A percentile compares a stretch with the other conserved stretches of the same genome.
These are phyloP conservation scores for Lasioglossum albipes DNA, from an alignment of 1,140 invertebrate genomes.

Conservation along the genomic window DNA sequence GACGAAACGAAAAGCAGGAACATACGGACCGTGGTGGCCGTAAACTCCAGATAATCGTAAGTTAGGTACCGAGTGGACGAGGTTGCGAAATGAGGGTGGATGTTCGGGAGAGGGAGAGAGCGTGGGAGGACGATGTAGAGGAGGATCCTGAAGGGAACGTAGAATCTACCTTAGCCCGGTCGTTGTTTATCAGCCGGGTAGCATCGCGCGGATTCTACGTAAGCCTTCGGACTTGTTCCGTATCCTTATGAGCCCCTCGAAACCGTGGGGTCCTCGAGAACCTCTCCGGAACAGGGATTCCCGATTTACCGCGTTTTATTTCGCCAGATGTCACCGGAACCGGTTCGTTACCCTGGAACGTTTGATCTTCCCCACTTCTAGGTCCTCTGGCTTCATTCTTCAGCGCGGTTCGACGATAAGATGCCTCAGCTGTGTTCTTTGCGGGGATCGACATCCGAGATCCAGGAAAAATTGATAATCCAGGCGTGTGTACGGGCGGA, in stretches of 20 bases:
- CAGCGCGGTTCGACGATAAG: neutral
- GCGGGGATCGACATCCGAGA: neutral
- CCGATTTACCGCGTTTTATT: slow-evolving; percentile 16
- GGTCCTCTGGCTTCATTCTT: neutral
- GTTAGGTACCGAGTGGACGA: slow-evolving; percentile 17
- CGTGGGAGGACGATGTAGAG: too few species aligned
- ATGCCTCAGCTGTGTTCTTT: neutral
- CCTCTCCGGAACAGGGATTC: slow-evolving; percentile 1
- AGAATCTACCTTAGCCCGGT: slow-evolving; percentile 31
- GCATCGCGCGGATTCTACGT: slow-evolving; percentile 7
- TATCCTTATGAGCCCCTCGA: slow-evolving; percentile 28
- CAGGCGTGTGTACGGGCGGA: neutral
- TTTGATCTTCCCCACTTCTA: neutral
- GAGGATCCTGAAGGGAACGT: neutral
- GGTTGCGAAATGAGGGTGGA: slow-evolving; percentile 36
- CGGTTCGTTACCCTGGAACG: slow-evolving; percentile 2
- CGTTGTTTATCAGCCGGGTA: slow-evolving; percentile 48
- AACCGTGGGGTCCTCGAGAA: neutral
- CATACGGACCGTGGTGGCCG: slow-evolving; percentile 32
- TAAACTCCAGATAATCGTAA: slow-evolving; percentile 71
- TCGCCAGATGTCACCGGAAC: neutral
- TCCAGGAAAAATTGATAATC: neutral
- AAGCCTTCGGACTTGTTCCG: slow-evolving; percentile 45
- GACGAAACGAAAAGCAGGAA: neutral
- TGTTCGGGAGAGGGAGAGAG: too few species aligned